These are phyloP conservation scores for Stegana nigrithorax DNA, from an alignment of 2,888 invertebrate genomes.

Conservation along the genomic window DNA sequence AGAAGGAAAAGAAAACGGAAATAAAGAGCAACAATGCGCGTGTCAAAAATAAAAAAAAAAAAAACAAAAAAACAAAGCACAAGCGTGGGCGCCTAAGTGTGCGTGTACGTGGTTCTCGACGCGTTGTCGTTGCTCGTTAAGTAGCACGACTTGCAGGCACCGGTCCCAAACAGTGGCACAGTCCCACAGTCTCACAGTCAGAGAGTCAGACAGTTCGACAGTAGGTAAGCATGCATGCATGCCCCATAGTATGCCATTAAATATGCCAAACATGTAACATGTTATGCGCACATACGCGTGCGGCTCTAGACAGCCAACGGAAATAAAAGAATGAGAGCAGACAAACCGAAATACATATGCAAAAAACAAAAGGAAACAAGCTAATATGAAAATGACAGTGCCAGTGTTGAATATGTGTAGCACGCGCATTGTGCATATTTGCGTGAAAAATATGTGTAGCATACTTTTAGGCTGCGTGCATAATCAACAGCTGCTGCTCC, in stretches of 20 bases:
- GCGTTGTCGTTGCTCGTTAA: too few species aligned
- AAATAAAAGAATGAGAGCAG: neutral
- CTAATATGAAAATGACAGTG: too few species aligned
- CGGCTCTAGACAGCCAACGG: too few species aligned
- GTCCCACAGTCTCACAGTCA: too few species aligned
- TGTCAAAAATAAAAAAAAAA: neutral
- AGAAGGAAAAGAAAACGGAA: neutral
- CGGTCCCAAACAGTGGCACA: too few species aligned
- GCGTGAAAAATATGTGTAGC: neutral
- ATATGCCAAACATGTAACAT: slow-evolving; percentile 9
- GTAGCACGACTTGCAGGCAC: too few species aligned
- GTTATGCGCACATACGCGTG: too few species aligned
- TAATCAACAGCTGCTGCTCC: neutral
- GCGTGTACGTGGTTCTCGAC: too few species aligned
- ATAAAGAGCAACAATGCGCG: neutral
- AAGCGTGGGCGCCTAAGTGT: too few species aligned
- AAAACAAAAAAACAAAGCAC: neutral
- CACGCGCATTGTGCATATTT: slow-evolving; percentile 3
- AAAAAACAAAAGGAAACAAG: neutral
- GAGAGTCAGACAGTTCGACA: too few species aligned
- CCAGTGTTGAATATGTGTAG: too few species aligned
- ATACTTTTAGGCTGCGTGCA: neutral
- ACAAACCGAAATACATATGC: neutral
- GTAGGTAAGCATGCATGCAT: too few species aligned
- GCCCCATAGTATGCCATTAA: slow-evolving; percentile 9